Base-by-base conservation (phyloP, 64 coral and sea anemone species). In the Porites australiensis region DNA sequence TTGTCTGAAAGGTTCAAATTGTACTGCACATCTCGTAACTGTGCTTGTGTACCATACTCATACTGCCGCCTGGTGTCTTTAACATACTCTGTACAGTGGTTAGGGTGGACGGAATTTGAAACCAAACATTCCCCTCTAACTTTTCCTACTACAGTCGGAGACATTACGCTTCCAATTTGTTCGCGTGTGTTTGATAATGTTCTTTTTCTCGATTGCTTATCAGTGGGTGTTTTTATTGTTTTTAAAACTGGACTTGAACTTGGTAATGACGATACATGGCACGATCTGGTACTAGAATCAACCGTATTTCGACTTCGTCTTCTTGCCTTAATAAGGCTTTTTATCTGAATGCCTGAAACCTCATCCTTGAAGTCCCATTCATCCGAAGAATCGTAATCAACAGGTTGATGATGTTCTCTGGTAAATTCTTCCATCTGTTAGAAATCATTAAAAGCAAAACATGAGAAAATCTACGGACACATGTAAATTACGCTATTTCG, bases 341-440 rank as follows among this genome's bases (percentile, higher is more conserved):
- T 76, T 76, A 76, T 16, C 14, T 50, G 73, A 76, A 76, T 50
- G 47, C 50, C 7, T 50, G 73, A 76, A 37, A 37, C 27, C 46
- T 76, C 73, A 44, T 76, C 73, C n/a, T 50, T 76, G 73, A 76
- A 76, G 15, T 76, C 73, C 73, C 73, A 76, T 50, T 76, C 73
- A 76, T 50, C 46, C 44, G 15, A 76, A 19, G 11, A 19, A 50
- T 76, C 13, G 44, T 76, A 50, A 18, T 49, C 73, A 76, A 51
- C 46, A 50, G 4, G 13, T 11, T 72, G 21, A 74, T 50, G 15
- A 13, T 45, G 11, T 44, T 22, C 68, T 71, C 8, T 23, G 1
- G 68, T 3, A 44, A 22, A 5, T 6, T 23, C 23, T 71, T 14
- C 71, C 45, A 46, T 44, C 71, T 74, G 44, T 14, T 11, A 74